A percentile compares a stretch with the other conserved stretches of the same genome.
Conservation (phyloP, 2,113 vertebrate genomes). For the Willisornis vidua region DNA sequence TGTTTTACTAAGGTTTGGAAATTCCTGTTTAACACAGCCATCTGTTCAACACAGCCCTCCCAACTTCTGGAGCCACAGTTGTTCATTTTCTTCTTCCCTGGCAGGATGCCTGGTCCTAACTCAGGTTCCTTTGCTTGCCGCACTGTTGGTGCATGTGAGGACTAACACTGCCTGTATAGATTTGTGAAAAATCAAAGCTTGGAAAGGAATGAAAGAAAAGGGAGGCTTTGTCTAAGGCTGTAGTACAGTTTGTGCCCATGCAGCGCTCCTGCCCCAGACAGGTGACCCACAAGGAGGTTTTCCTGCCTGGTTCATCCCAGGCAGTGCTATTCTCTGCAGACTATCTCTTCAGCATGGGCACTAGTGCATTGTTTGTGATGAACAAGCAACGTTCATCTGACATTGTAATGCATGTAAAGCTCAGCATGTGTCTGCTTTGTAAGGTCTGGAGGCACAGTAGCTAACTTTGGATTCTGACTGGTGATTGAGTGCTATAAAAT, state of each 20-base stretch:
- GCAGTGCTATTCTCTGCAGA: neutral
- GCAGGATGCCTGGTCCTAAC: neutral
- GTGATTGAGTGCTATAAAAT: neutral
- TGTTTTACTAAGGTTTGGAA: slow-evolving; percentile 1
- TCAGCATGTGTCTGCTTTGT: neutral
- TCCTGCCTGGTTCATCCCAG: neutral
- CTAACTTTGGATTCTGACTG: neutral
- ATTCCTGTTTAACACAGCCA: neutral
- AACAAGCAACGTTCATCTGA: neutral
- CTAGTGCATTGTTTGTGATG: fast-evolving
- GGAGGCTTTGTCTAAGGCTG: neutral
- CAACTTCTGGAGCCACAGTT: neutral
- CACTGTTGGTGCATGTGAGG: neutral
- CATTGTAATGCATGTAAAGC: neutral
- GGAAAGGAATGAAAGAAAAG: neutral
- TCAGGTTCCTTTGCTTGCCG: neutral
- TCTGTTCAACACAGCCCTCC: neutral
- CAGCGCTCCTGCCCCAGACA: neutral
- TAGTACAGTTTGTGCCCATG: neutral
- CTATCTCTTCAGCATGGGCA: neutral
- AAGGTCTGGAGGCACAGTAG: neutral
- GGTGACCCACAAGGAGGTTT: neutral
- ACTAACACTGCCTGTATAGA: neutral
- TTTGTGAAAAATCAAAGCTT: neutral
- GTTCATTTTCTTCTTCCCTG: neutral